Conservation (phyloP, 2,797 vertebrate genomes). For the Coluber constrictor region DNA sequence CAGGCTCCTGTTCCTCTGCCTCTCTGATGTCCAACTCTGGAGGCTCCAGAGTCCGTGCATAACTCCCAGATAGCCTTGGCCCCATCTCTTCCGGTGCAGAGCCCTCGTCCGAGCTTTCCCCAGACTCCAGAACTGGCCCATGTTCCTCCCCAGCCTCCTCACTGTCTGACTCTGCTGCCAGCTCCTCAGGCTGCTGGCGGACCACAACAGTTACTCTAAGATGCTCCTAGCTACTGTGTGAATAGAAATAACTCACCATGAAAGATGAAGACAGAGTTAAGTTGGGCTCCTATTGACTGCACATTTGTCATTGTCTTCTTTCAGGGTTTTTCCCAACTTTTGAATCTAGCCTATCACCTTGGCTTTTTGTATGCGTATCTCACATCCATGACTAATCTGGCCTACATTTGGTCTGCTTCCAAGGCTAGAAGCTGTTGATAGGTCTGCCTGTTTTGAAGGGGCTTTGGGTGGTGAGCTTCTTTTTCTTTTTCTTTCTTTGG, state of each 20-base stretch:
- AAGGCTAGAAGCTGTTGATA: neutral
- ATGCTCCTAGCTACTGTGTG: neutral
- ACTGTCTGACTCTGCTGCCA: too few relatives aligned
- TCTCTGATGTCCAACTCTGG: too few relatives aligned
- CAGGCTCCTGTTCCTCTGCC: too few relatives aligned
- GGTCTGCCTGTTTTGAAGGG: neutral
- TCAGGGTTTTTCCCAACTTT: neutral
- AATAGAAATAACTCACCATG: neutral
- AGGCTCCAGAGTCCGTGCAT: too few relatives aligned
- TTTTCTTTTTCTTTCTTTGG: neutral
- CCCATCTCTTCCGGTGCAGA: too few relatives aligned
- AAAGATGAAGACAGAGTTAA: neutral
- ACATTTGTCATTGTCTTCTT: neutral
- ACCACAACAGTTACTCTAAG: neutral
- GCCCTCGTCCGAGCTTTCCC: too few relatives aligned
- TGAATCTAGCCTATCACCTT: neutral
- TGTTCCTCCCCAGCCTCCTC: too few relatives aligned
- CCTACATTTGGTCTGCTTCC: neutral
- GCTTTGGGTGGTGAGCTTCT: neutral
- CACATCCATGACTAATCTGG: neutral
- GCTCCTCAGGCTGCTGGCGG: too few relatives aligned
- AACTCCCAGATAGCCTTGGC: too few relatives aligned
- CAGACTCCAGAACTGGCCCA: too few relatives aligned
- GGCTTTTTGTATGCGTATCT: neutral
- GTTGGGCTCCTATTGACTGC: neutral